Base-by-base conservation (phyloP, 2,113 vertebrate genomes). In the Cinclus mexicanus region DNA sequence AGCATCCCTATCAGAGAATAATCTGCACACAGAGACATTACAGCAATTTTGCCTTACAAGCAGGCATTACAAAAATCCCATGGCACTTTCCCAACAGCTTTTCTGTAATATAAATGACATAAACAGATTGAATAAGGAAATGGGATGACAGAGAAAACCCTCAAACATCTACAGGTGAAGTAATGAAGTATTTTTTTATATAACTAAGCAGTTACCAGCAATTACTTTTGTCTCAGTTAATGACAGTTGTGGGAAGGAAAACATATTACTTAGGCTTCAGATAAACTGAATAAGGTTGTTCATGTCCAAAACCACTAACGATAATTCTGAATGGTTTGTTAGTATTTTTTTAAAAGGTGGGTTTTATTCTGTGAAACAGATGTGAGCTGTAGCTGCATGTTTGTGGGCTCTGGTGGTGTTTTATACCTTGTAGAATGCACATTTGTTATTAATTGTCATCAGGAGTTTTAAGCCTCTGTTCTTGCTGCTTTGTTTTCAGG, bases 1-100 rank as follows among this genome's bases (percentile, higher is more conserved):
- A 92, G 78, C 50, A 92, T 87, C 60, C 61, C 49, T 95, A 86
- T 93, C 88, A 55, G 83, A 94, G 76, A 75, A 49, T 63, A 49
- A 93, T 93, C 88, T 92, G 41, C 64, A 42, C 56, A 9, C 31
- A 31, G 44, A 65, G 21, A 60, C 19, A 61, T 95, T 84, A 82
- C 21, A 78, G 69, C 57, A 75, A 68, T 79, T 89, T 84, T 81
- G n/a, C 55, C 28, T 76, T 87, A 84, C 75, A 70, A 76, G 52
- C n/a, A 55, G 60, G 47, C n/a, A 56, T 93, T 83, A 67, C 72
- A 93, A n/a, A 88, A 91, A 86, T 82, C 81, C 28, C 14, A 7
- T 46, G 82, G 70, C 50, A 39, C 76, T 83, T 86, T 67, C 52
- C 39, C 76, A 93, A 37, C 20, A 64, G 39, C 15, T 81, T 63